phyloP scores from a whole-genome alignment of 1,140 invertebrate genomes.

The Apocrypta bakeri region DNA sequence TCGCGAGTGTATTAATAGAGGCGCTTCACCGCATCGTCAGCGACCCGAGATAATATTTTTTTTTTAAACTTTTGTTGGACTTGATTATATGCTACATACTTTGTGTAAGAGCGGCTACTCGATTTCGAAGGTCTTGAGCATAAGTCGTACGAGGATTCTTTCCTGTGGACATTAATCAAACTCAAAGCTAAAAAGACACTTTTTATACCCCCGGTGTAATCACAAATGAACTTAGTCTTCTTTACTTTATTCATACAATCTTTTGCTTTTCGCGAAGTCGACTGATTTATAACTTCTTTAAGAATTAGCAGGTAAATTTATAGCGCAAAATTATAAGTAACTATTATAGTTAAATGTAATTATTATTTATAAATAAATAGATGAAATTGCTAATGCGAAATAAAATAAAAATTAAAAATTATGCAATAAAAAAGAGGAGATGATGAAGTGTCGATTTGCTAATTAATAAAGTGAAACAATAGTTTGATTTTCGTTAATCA shows the following conservation, averaged over 20 bases:
- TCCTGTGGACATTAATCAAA: constrained; percentile 71
- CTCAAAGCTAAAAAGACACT: constrained; percentile 53
- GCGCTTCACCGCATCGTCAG: not conserved
- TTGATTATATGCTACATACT: constrained; percentile 71
- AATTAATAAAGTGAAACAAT: too few relatives aligned
- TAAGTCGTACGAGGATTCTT: constrained; percentile 74
- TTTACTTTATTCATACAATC: not conserved
- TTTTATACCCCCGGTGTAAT: not conserved
- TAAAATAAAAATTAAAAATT: not conserved
- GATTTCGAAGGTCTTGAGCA: constrained; percentile 75
- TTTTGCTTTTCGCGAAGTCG: not conserved
- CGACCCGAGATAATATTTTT: constrained; percentile 15
- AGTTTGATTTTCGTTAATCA: not conserved
- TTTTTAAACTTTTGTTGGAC: constrained; percentile 42
- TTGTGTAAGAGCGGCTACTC: constrained; percentile 75
- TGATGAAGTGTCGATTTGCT: not conserved
- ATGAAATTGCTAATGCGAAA: not conserved
- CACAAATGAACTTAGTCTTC: not conserved
- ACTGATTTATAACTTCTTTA: not conserved
- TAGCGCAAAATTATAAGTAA: not conserved
- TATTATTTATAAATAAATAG: not conserved
- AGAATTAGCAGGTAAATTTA: not conserved
- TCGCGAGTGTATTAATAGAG: not conserved
- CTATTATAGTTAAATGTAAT: not conserved
- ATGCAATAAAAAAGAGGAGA: not conserved